phyloP scores from a whole-genome alignment of 2,888 invertebrate species.

The Mythimna vitellina region DNA sequence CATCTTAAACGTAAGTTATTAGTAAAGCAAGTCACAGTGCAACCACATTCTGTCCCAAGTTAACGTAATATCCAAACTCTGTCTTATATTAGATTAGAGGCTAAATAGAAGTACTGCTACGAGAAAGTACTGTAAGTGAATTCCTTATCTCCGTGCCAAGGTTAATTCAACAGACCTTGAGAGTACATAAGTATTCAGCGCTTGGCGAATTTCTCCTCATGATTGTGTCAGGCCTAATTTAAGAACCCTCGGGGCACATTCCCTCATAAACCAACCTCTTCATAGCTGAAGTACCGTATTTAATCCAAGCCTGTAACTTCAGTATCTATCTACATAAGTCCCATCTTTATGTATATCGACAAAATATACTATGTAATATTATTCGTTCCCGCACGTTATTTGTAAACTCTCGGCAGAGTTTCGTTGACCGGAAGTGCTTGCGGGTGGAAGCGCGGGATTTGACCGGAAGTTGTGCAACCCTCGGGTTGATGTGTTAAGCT shows the following conservation, averaged over 20 bases:
- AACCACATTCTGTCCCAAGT: slow-evolving; percentile 20
- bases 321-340: slow-evolving; percentile 21
- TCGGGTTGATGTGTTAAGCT: slow-evolving; percentile 86
- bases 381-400: slow-evolving; percentile 63
- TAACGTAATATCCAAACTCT: slow-evolving; percentile 24
- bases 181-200: slow-evolving; percentile 62
- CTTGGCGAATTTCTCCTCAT: slow-evolving; percentile 66
- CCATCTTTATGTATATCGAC: slow-evolving; percentile 48
- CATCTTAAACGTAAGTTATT: neutral
- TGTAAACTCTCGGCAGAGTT: slow-evolving; percentile 78
- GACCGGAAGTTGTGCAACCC: slow-evolving; percentile 86
- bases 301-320: slow-evolving; percentile 43
- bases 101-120: slow-evolving; percentile 34
- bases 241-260: slow-evolving; percentile 64
- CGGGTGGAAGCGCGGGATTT: slow-evolving; percentile 84
- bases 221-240: slow-evolving; percentile 69
- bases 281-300: slow-evolving; percentile 53
- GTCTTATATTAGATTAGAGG: slow-evolving; percentile 21
- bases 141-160: slow-evolving; percentile 62
- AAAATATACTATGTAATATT: slow-evolving; percentile 55
- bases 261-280: slow-evolving; percentile 58
- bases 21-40: neutral
- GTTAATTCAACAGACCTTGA: slow-evolving; percentile 64
- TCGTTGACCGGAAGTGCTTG: slow-evolving; percentile 86
- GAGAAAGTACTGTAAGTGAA: slow-evolving; percentile 64